These are phyloP conservation scores for Steinernema carpocapsae DNA, from an alignment of 2,888 invertebrate species.

Conservation along the genomic window DNA sequence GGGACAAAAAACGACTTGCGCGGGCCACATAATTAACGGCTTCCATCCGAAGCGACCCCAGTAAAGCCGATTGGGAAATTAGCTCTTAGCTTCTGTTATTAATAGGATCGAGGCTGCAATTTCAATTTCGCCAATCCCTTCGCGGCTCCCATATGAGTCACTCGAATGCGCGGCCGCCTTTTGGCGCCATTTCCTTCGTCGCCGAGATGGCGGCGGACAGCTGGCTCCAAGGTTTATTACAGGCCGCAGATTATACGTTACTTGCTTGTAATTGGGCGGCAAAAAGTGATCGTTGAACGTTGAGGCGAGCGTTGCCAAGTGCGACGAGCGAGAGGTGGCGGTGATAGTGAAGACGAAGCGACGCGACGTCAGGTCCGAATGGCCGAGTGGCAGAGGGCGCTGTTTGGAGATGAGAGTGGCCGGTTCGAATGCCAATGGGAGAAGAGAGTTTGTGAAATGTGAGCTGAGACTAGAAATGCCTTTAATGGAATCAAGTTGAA, in stretches of 20 bases:
- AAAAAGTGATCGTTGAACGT: neutral
- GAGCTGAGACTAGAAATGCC: too few species aligned
- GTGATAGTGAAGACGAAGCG: neutral
- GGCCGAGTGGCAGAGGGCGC: constrained; percentile 7
- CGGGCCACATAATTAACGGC: constrained; percentile 24
- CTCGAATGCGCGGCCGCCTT: constrained; percentile 6
- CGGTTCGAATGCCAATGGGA: neutral
- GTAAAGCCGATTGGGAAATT: constrained; percentile 22
- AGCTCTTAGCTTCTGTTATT: constrained; percentile 32
- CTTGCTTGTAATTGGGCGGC: neutral
- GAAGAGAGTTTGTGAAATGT: neutral
- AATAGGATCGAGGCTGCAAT: constrained; percentile 1
- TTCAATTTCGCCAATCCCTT: constrained; percentile 7
- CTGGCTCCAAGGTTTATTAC: constrained; percentile 13
- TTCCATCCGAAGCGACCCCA: neutral
- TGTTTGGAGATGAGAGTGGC: neutral
- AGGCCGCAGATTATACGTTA: neutral
- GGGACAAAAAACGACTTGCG: neutral
- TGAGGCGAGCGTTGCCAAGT: neutral
- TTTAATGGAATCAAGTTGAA: too few species aligned
- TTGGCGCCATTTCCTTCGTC: constrained; percentile 15
- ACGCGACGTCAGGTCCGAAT: neutral
- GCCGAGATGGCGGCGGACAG: constrained; percentile 1
- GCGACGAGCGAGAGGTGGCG: neutral
- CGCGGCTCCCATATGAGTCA: neutral